Conservation (phyloP, 2,888 invertebrate genomes). For the Scaptomyza cyrtandrae region DNA sequence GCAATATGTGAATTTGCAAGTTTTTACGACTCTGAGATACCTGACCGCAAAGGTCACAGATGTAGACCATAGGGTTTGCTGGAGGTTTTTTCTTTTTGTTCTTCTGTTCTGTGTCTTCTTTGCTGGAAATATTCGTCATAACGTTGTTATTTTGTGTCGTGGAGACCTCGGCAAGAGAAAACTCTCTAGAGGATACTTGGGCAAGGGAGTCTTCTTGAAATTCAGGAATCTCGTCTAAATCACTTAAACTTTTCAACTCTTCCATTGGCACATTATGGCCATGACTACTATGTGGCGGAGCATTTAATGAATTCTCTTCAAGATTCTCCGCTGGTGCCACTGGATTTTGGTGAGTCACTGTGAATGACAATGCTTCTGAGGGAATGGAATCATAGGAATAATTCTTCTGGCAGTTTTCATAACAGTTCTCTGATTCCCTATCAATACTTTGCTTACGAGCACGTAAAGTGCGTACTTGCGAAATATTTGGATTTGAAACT, state of each 20-base stretch:
- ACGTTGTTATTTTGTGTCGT: not conserved
- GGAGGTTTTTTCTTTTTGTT: constrained; percentile 14
- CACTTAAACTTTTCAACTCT: not conserved
- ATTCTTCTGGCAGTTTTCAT: not conserved
- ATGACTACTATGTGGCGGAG: not conserved
- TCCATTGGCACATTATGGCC: not conserved
- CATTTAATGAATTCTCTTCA: not conserved
- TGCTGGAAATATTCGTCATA: not conserved
- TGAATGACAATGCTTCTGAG: not conserved
- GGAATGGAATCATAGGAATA: not conserved
- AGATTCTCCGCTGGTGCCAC: no score
- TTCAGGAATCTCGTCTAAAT: not conserved
- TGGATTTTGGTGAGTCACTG: not conserved
- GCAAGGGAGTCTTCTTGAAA: not conserved
- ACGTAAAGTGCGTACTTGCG: no score
- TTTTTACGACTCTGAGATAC: constrained; percentile 18
- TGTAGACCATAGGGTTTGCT: constrained; percentile 14
- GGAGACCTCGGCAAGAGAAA: no score
- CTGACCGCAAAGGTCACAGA: constrained; percentile 49
- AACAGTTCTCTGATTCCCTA: not conserved
- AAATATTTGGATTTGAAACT: not conserved
- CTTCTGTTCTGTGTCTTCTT: not conserved
- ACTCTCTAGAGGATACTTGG: not conserved
- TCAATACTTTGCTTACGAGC: no score
- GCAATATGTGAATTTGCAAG: constrained; percentile 44